phyloP scores from a whole-genome alignment of 1,140 invertebrate genomes.

The Geopemphigus sp. region DNA sequence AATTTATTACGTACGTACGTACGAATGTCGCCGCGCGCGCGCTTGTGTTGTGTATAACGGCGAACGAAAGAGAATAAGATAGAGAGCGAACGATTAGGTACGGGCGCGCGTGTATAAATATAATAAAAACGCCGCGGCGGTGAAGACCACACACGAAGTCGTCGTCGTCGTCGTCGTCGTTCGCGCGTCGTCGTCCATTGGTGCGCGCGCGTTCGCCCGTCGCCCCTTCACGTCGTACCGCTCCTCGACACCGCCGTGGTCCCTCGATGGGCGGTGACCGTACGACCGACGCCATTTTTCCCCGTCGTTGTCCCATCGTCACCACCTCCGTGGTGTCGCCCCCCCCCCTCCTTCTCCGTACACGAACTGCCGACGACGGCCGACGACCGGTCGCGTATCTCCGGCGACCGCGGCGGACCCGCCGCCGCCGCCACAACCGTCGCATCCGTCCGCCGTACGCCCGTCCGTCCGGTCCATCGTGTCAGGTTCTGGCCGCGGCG shows the following conservation, averaged over 20 bases:
- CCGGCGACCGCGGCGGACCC: too few relatives aligned
- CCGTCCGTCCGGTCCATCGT: constrained; percentile 32
- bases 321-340: not conserved
- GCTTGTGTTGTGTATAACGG: not conserved
- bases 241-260: not conserved
- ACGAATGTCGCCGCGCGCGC: not conserved
- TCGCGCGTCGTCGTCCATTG: not conserved
- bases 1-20: constrained; percentile 17
- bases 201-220: not conserved
- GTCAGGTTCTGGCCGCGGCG: not conserved
- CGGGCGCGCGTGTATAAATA: not conserved
- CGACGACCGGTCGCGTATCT: not conserved
- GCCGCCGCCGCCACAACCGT: constrained; percentile 3
- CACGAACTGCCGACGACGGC: not conserved
- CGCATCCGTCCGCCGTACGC: constrained; percentile 11
- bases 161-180: not conserved
- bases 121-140: constrained; percentile 17
- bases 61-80: not conserved
- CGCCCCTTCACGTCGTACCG: not conserved
- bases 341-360: not conserved
- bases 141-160: constrained; percentile 23
- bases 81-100: not conserved
- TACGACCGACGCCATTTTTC: constrained; percentile 14
- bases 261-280: not conserved
- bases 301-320: not conserved